Base-by-base conservation (phyloP, 1,140 invertebrate genomes). In the Chironomus striatipennis region DNA sequence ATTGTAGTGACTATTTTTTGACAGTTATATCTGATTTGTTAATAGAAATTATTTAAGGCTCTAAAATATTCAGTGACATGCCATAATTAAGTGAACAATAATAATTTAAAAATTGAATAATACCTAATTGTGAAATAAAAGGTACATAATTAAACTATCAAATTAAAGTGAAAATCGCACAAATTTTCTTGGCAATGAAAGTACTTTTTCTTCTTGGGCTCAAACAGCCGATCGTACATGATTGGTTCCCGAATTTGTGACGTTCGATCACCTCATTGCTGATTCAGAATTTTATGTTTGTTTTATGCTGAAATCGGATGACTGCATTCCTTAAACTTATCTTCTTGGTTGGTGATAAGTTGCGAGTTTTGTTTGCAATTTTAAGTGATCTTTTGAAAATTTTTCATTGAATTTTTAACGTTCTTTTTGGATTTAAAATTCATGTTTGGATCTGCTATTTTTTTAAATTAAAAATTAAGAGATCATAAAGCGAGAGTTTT, bases 101-200 rank as follows among this genome's bases (percentile, higher is more conserved):
- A 34, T 34, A 34, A 34, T 34, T n/a, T n/a, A n/a, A 34, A 34
- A 34, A 34, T 34, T 34, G 24, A 34, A 34, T 34, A 34, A n/a
- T n/a, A n/a, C n/a, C n/a, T n/a, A n/a, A 34, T 34, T 34, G 24
- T 34, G 24, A 34, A 34, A 2, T 34, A 34, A 34, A 34, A 34
- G 24, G 24, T 34, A 34, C 2, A 34, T 5, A 34, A 34, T 34
- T 2, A 34, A 34, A 34, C 24, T 34, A 34, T 34, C 24, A 5
- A 1, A 34, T 2, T 34, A 15, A n/a, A 57, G 47, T 5, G 47
- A 57, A 57, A 57, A 57, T n/a, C n/a, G 12, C 47, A 15, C 5
- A 57, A 57, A n/a, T 57, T 57, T 57, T n/a, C 47, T 57, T 57
- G 47, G 47, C 47, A 57, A 57, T 57, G 47, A 57, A 57, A 57